phyloP scores from a whole-genome alignment of 2,797 vertebrate genomes.

The Furcifer pardalis region DNA sequence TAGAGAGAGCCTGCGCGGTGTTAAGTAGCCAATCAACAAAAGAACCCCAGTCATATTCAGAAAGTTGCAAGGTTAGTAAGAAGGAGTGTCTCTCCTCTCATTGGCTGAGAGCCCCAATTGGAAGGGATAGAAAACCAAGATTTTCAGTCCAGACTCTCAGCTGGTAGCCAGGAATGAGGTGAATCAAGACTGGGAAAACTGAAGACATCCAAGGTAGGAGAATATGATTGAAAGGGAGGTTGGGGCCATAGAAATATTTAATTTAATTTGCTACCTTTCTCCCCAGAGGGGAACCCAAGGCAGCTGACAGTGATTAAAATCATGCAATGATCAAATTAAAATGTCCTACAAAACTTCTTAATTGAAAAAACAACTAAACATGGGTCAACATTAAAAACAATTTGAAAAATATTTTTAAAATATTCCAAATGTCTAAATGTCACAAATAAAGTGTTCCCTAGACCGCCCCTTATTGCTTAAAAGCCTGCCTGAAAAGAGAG shows the following conservation, averaged over 20 bases:
- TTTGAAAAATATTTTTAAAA: too few species aligned
- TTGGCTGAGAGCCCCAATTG: constrained; percentile 8
- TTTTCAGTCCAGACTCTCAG: neutral
- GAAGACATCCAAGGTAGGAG: constrained; percentile 21
- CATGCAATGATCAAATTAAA: too few species aligned
- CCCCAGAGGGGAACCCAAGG: too few species aligned
- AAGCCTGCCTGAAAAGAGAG: too few species aligned
- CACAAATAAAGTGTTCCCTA: too few species aligned
- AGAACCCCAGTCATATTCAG: neutral
- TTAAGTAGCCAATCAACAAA: constrained; percentile 24
- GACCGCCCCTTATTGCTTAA: too few species aligned
- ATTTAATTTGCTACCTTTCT: too few species aligned
- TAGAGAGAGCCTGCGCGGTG: neutral
- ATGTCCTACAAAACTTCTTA: too few species aligned
- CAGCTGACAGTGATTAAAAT: too few species aligned
- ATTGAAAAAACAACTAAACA: too few species aligned
- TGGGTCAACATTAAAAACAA: too few species aligned
- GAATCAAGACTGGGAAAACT: constrained; percentile 9
- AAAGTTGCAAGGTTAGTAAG: neutral
- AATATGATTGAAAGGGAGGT: neutral
- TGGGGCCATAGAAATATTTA: neutral
- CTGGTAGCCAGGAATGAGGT: constrained; percentile 20
- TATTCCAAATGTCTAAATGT: too few species aligned
- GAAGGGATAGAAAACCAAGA: constrained; percentile 29
- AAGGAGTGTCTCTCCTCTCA: constrained; percentile 26